Base-by-base conservation (phyloP, 2,113 vertebrate genomes). In the Setophaga petechia region DNA sequence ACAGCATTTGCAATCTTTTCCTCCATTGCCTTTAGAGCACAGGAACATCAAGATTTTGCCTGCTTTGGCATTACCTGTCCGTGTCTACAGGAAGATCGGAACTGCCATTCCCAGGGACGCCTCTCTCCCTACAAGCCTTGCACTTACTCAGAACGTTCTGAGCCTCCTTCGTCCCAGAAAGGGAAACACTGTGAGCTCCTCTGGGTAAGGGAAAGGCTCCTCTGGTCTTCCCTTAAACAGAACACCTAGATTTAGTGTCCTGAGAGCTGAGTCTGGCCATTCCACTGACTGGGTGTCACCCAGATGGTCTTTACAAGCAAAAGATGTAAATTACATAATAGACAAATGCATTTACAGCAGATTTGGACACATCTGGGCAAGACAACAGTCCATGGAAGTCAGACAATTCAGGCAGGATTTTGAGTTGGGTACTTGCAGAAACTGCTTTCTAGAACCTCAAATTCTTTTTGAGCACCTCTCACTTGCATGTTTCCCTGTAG, bases 401-500 rank as follows among this genome's bases (percentile, higher is more conserved):
- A 91, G 37, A 76, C 74, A 87, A 94, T 86, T 82, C 21, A 23
- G 87, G 88, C 95, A 89, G 83, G 97, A 97, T 95, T 95, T 81
- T 94, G 97, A 94, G 96, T 89, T 88, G 97, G 97, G 99, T 99
- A 99, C 98, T 99, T 99, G 99, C 98, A 99, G 98, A 98, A 98
- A 98, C 98, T 97, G 98, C 97, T 98, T 98, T 98, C 98, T 98
- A 98, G 98, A 96, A 99, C 97, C 97, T 97, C 90, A 37, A 97
- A 94, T 97, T 99, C 98, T 97, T 98, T 99, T 97, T 98, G 98
- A 61, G 98, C 98, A 98, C 96, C 98, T 98, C 98, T 99, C 99
- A 98, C 98, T 99, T 98, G 99, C 98, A 96, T 98, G 98, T 98
- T 99, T 99, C 73, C 99, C 98, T 99, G 99, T 98, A 98, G 98